Evolutionary conservation across 2,888 invertebrate genomes (phyloP), one percentile per base, ranked within the genome.

Genomic region (Epinotia nisella): DNA sequence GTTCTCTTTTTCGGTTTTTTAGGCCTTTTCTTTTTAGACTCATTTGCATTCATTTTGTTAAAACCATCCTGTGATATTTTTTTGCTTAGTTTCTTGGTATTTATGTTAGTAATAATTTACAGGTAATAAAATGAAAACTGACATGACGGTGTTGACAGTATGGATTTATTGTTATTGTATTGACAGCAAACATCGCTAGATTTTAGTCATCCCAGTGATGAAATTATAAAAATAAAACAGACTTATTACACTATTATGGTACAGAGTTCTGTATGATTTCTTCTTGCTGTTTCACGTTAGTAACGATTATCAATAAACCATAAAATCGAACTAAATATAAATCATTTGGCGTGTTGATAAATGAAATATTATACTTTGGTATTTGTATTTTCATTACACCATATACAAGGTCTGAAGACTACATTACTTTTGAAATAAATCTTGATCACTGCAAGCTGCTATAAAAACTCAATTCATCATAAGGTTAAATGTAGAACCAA

Each of bases 1-100:
- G 84, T 84, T 75, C 84, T 87, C 70, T 83, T 83, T 81, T 89
- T 90, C 19, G 87, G 85, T 76, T 80, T 85, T 82, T 90, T 91
- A 72, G 81, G 85, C 83, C 85, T 80, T 60, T 77, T 90, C 77
- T 84, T 82, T 59, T 80, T 78, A 41, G 75, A 67, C 56, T 78
- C 76, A 82, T 80, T 85, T 76, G 58, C 70, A 74, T 77, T 90
- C 90, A 91, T 91, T 82, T 84, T 90, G 82, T 78, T 77, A 72
- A 75, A 75, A 77, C 58, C 87, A 87, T 85, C 68, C 71, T 84
- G 80, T 68, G 70, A 59, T 51, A 68, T 73, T 74, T 70, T 45
- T 17, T 68, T 56, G 51, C 29, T 29, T 51, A 19, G 51, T 53
- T 60, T 56, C 17, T 45, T 45, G 21, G 58, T 35, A 21, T 21